These are phyloP conservation scores for Monopis laevigella DNA, from an alignment of 2,888 invertebrate species.

Conservation along the genomic window DNA sequence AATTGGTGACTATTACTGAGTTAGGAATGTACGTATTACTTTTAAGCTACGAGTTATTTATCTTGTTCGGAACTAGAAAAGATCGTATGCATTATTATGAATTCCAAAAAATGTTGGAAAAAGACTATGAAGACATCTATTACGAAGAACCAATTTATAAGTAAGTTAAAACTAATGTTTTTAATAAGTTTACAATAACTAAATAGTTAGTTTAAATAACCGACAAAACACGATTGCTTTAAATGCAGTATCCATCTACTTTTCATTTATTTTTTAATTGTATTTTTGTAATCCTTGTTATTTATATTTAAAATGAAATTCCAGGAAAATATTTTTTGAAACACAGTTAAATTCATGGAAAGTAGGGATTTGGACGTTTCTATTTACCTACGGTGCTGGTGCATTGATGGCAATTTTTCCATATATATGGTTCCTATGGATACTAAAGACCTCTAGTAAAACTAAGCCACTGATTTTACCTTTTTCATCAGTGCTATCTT, in stretches of 20 bases:
- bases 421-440: conserved; percentile 23
- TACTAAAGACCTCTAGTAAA: conserved; percentile 20
- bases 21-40: background rate
- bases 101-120: background rate
- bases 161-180: too few relatives aligned
- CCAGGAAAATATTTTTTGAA: conserved; percentile 32
- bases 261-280: conserved; percentile 6
- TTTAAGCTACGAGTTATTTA: background rate
- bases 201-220: too few relatives aligned
- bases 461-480: conserved; percentile 34
- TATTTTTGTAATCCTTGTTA: too few relatives aligned
- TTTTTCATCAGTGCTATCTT: conserved; percentile 28
- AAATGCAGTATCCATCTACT: too few relatives aligned
- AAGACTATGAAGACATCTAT: background rate
- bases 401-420: conserved; percentile 11
- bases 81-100: background rate
- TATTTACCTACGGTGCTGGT: conserved; percentile 23
- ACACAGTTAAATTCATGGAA: conserved; percentile 36
- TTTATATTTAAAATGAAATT: conserved; percentile 17
- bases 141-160: conserved; percentile 27
- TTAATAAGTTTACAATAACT: too few relatives aligned
- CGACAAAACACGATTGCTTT: too few relatives aligned
- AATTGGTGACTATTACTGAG: background rate
- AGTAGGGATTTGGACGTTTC: conserved; percentile 23
- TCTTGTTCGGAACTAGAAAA: background rate